Evolutionary conservation across 2,888 invertebrate species (phyloP), one percentile per base, ranked within the genome.

Genomic region (Chrysomela aeneicollis): DNA sequence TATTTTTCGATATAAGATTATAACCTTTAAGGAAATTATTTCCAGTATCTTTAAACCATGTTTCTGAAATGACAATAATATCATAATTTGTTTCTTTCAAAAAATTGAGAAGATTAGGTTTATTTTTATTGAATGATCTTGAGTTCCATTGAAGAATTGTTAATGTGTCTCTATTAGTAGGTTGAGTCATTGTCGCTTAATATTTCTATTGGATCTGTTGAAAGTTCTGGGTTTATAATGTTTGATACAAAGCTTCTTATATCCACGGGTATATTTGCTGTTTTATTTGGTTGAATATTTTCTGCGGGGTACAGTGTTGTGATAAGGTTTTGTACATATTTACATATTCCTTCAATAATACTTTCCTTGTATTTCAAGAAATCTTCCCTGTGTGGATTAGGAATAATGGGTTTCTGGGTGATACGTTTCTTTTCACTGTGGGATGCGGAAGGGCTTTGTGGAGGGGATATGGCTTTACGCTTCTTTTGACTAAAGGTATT

Each of bases 181-280:
- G 49, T 15, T n/a, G 49, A 17, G 49, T 49, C 49, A 17, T 49
- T 17, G 10, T 49, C 49, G 49, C 49, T 49, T 17, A 3, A 2
- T 49, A 49, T 49, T 49, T 49, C 49, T 17, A 49, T 17, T 2
- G 50, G 8, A 50, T 50, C 50, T 50, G 50, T n/a, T 19, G 6
- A 19, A 1, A 50, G 6, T 15, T 50, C 50, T 50, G 50, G 50
- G 21, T 21, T 50, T 50, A 50, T 50, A 19, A 19, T 5, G 21
- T 50, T 50, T 1, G 50, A 50, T n/a, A 21, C 50, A 50, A 50
- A n/a, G n/a, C 21, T 50, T 50, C 21, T 50, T 50, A 50, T 50
- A 21, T 50, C 50, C 19, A 21, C 10, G 21, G 50, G 50, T 3
- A 50, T 50, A 9, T 50, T 50, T 19, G 5, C 50, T 19, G 50